Percentiles rank a stretch among this genome's conserved stretches.
Evolutionary conservation across 1,140 invertebrate genomes (phyloP).

Genomic region (Drosophila grimshawi): DNA sequence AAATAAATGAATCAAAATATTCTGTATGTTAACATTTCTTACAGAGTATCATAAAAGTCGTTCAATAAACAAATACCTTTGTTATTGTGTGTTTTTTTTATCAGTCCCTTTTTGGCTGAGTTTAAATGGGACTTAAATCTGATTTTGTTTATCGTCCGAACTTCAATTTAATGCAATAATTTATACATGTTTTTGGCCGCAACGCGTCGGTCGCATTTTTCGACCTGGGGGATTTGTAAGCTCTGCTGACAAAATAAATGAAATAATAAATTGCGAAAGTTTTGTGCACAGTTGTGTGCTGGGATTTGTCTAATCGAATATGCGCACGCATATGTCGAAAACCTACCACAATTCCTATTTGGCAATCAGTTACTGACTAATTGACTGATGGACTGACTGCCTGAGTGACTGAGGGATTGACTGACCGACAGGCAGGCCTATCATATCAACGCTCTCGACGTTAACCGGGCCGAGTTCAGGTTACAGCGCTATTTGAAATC

Average conservation of each 20-base stretch:
- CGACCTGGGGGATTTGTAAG: constrained; percentile 59
- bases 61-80: not conserved
- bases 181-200: constrained; percentile 59
- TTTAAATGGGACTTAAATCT: constrained; percentile 60
- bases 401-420: not conserved
- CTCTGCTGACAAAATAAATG: constrained; percentile 75
- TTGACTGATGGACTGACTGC: not conserved
- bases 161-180: constrained; percentile 71
- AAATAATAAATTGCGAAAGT: constrained; percentile 79
- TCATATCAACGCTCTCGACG: constrained; percentile 51
- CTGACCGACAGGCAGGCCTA: constrained; percentile 26
- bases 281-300: constrained; percentile 40
- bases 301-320: constrained; percentile 76
- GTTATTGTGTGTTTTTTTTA: constrained; percentile 17
- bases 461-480: constrained; percentile 64
- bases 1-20: not conserved
- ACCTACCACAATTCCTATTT: not conserved
- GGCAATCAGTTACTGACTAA: not conserved
- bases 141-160: constrained; percentile 51
- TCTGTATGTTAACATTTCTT: not conserved
- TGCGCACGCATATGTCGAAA: constrained; percentile 45
- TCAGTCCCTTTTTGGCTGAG: constrained; percentile 15
- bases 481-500: constrained; percentile 37
- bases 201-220: constrained; percentile 43
- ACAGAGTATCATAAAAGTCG: not conserved